These are phyloP conservation scores for Atherix ibis DNA, from an alignment of 2,888 invertebrate species.

Conservation along the genomic window DNA sequence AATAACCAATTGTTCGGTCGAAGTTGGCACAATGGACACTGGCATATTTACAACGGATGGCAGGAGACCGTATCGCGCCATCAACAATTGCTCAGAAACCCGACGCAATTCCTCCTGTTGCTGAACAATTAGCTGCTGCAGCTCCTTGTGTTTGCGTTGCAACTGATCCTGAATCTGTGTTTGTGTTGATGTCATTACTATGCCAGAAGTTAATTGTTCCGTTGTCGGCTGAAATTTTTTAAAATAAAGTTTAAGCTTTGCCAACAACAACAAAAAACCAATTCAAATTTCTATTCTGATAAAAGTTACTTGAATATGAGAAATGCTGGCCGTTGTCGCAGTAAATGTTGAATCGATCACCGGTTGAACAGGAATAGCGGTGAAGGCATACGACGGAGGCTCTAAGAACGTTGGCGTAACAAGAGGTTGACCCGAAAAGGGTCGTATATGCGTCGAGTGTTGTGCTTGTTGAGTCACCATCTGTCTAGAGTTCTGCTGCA, in stretches of 20 bases:
- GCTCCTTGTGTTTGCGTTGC: slow-evolving; percentile 68
- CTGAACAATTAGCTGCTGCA: slow-evolving; percentile 67
- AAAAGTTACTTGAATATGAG: slow-evolving; percentile 15
- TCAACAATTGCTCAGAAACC: slow-evolving; percentile 72
- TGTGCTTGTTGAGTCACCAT: slow-evolving; percentile 9
- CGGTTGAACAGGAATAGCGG: slow-evolving; percentile 42
- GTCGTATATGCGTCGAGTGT: slow-evolving; percentile 2
- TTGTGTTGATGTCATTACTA: slow-evolving; percentile 40
- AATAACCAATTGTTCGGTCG: too few species aligned
- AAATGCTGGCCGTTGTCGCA: slow-evolving; percentile 29
- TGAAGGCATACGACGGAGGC: slow-evolving; percentile 37
- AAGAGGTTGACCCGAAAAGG: slow-evolving; percentile 18
- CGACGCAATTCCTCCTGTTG: slow-evolving; percentile 74
- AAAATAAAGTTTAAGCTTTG: too few species aligned
- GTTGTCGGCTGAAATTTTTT: slow-evolving; percentile 14
- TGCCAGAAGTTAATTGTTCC: slow-evolving; percentile 23
- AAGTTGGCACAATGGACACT: slow-evolving; percentile 6
- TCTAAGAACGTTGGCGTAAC: slow-evolving; percentile 31
- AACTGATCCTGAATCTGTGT: slow-evolving; percentile 53
- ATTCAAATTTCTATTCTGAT: background rate
- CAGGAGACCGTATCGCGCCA: slow-evolving; percentile 61
- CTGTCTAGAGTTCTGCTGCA: slow-evolving; percentile 9
- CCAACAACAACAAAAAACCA: too few species aligned
- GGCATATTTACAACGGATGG: slow-evolving; percentile 23
- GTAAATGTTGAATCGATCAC: slow-evolving; percentile 36